phyloP scores from a whole-genome alignment of 2,797 vertebrate genomes.

The Pristis pectinata region DNA sequence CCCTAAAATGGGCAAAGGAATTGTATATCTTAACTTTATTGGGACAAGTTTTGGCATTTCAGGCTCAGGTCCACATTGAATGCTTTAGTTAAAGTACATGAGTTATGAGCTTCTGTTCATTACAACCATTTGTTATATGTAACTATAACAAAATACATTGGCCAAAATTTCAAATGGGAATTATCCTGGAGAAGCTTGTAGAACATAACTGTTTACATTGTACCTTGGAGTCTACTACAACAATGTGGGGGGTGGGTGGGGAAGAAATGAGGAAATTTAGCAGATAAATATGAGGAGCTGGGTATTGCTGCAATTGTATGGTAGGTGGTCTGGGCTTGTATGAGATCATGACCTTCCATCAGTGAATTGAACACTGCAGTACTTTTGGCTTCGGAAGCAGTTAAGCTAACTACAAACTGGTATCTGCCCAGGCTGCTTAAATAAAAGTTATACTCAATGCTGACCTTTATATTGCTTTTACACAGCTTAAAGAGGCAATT shows the following conservation, averaged over 20 bases:
- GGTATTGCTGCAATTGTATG: neutral
- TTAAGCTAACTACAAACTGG: neutral
- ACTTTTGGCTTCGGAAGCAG: neutral
- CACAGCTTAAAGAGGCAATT: neutral
- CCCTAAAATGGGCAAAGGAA: neutral
- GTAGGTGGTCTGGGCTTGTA: neutral
- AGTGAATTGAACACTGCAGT: neutral
- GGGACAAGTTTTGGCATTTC: neutral
- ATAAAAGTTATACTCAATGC: neutral
- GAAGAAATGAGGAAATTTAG: neutral
- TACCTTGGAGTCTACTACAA: neutral
- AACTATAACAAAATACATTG: neutral
- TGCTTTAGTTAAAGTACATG: neutral
- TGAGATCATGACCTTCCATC: neutral
- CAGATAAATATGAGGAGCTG: neutral
- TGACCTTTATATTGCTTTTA: slow-evolving; percentile 25
- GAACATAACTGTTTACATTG: neutral
- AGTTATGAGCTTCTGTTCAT: too few species aligned
- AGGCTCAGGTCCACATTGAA: neutral
- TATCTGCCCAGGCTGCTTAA: neutral
- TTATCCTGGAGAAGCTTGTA: neutral
- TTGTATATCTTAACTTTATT: neutral
- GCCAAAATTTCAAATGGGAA: neutral
- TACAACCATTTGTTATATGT: neutral
- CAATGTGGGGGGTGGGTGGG: neutral